Conservation (phyloP, 2,888 invertebrate species). For the Sphaerophoria taeniata region DNA sequence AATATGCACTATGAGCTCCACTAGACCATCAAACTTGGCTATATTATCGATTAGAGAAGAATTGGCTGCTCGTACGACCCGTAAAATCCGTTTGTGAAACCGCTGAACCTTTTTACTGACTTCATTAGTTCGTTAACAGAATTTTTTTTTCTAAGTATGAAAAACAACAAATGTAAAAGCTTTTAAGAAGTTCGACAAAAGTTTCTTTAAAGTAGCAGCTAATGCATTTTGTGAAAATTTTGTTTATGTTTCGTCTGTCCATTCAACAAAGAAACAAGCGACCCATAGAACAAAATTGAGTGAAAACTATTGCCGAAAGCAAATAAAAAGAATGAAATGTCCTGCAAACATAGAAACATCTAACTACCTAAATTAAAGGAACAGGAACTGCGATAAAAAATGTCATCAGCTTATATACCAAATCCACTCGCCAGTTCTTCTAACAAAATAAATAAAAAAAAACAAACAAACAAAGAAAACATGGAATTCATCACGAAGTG, state of each 20-base stretch:
- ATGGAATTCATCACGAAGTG: slow-evolving; percentile 69
- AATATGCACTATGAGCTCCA: no score
- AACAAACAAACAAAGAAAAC: slow-evolving; percentile 16
- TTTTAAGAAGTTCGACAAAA: no score
- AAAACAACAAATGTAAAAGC: no score
- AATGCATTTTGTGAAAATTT: no score
- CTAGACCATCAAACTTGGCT: no score
- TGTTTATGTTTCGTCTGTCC: slow-evolving; percentile 38
- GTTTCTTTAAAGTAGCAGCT: no score
- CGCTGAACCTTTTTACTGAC: no score
- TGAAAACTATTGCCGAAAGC: slow-evolving; percentile 1
- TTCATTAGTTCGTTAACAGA: no score
- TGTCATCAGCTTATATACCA: slow-evolving; percentile 50
- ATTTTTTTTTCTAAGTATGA: no score
- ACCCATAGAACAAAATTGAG: not conserved
- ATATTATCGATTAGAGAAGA: no score
- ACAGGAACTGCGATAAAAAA: slow-evolving; percentile 64
- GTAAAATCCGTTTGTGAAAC: no score
- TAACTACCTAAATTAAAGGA: slow-evolving; percentile 64
- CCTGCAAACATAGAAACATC: slow-evolving; percentile 20
- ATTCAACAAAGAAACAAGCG: slow-evolving; percentile 27
- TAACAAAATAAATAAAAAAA: not conserved
- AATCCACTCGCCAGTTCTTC: slow-evolving; percentile 8
- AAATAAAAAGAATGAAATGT: not conserved
- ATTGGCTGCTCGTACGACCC: no score